A percentile compares a stretch with the other conserved stretches of the same genome.
Evolutionary conservation across 2,113 vertebrate genomes (phyloP).

Genomic region (Gobiocypris rarus): DNA sequence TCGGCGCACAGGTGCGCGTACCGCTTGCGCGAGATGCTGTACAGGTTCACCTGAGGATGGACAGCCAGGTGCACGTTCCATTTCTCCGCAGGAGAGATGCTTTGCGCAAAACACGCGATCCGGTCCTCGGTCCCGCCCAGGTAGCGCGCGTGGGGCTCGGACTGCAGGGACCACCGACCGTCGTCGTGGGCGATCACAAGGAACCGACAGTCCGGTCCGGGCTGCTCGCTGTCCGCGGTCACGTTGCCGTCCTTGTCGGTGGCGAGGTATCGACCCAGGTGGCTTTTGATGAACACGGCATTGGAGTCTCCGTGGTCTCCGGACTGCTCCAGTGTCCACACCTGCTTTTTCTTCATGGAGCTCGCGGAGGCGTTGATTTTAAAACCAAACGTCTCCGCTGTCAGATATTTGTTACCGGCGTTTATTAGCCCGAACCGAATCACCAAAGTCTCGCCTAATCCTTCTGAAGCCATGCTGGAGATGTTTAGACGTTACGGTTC

Average conservation of each 20-base stretch:
- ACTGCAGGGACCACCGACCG: slow-evolving; percentile 94
- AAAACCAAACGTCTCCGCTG: slow-evolving; percentile 95
- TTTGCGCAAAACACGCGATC: slow-evolving; percentile 89
- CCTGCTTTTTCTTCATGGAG: slow-evolving; percentile 98
- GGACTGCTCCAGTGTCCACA: slow-evolving; percentile 95
- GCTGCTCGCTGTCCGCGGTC: slow-evolving; percentile 86
- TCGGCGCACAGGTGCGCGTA: slow-evolving; percentile 87
- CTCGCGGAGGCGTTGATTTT: slow-evolving; percentile 94
- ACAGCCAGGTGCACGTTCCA: slow-evolving; percentile 96
- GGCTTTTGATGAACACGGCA: slow-evolving; percentile 88
- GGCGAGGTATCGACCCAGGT: slow-evolving; percentile 96
- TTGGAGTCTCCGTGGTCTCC: slow-evolving; percentile 77
- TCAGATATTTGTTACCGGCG: slow-evolving; percentile 90
- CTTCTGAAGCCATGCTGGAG: slow-evolving; percentile 81
- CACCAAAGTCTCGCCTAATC: slow-evolving; percentile 82
- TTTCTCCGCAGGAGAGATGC: slow-evolving; percentile 82
- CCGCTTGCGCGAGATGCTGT: slow-evolving; percentile 90
- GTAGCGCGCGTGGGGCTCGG: slow-evolving; percentile 89
- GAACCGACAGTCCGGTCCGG: slow-evolving; percentile 87
- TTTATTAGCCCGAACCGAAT: slow-evolving; percentile 96
- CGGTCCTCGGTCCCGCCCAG: slow-evolving; percentile 93
- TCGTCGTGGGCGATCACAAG: slow-evolving; percentile 88
- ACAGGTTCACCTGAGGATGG: slow-evolving; percentile 94
- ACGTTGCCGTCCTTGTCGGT: slow-evolving; percentile 94
- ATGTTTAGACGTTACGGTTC: slow-evolving; percentile 19